Percentiles rank a stretch among this genome's conserved stretches.
These are phyloP conservation scores for Sphenopsis melanotis DNA, from an alignment of 2,797 vertebrate genomes.

Conservation along the genomic window DNA sequence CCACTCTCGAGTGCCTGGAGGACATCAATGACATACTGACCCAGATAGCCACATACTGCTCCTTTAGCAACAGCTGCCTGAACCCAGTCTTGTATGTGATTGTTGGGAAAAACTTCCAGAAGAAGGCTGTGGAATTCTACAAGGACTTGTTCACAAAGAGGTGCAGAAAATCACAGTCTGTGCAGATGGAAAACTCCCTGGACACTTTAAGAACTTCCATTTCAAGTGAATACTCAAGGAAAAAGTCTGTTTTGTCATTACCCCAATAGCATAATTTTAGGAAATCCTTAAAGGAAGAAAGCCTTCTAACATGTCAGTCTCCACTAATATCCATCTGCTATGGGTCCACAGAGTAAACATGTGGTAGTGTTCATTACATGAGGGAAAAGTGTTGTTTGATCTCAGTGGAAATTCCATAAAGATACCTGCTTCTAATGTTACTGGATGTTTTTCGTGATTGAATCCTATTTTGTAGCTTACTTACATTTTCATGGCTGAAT, in stretches of 20 bases:
- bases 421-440: neutral
- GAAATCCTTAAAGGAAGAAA: neutral
- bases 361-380: neutral
- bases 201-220: constrained; percentile 70
- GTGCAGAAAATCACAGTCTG: constrained; percentile 24
- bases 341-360: neutral
- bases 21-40: constrained; percentile 71
- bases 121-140: constrained; percentile 77
- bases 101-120: constrained; percentile 86
- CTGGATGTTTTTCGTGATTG: neutral
- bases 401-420: neutral
- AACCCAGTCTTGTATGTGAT: constrained; percentile 90
- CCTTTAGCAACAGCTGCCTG: constrained; percentile 87
- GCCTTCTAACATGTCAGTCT: neutral
- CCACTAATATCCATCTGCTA: neutral
- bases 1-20: constrained; percentile 66
- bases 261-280: neutral
- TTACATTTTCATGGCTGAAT: neutral
- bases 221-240: constrained; percentile 51
- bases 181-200: constrained; percentile 53
- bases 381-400: neutral
- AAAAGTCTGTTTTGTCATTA: constrained; percentile 4
- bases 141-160: neutral
- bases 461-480: neutral
- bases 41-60: constrained; percentile 76